Percentiles rank a stretch among this genome's conserved stretches.
phyloP scores from a whole-genome alignment of 2,888 invertebrate species.

The Stenodera caucasica region DNA sequence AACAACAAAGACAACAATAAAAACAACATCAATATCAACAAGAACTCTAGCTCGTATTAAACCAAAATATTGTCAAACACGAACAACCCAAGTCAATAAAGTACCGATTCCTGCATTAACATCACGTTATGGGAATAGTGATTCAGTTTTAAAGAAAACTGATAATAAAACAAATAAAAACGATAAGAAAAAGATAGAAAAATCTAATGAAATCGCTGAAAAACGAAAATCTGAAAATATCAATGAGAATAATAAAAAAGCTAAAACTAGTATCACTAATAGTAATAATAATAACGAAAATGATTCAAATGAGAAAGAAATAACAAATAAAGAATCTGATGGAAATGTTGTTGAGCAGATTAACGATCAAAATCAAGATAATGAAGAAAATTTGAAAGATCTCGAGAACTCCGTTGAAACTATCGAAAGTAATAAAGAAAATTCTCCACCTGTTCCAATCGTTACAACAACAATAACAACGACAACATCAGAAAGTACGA shows the following conservation, averaged over 20 bases:
- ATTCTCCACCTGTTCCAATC: background rate
- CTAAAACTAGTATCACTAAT: conserved; percentile 17
- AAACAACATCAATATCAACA: background rate
- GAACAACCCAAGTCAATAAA: conserved; percentile 54
- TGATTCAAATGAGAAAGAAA: background rate
- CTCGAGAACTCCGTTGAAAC: background rate
- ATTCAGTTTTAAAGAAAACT: conserved; percentile 27
- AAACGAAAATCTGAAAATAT: conserved; percentile 17
- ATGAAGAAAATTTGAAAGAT: background rate
- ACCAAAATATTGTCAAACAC: conserved; percentile 45
- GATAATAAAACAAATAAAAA: conserved; percentile 17
- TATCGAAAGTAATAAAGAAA: conserved; percentile 2
- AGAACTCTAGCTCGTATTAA: conserved; percentile 24
- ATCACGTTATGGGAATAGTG: conserved; percentile 42
- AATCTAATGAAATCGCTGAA: conserved; percentile 11
- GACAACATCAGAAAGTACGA: background rate
- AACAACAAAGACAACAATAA: conserved; percentile 10
- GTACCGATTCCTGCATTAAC: conserved; percentile 54
- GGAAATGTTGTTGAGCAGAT: background rate
- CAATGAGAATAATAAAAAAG: conserved; percentile 19
- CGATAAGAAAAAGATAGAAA: conserved; percentile 23
- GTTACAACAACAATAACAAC: background rate
- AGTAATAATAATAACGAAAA: conserved; percentile 13
- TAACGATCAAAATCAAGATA: background rate
- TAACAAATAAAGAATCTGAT: background rate